Conservation (phyloP, 2,797 vertebrate species). For the Pseudochirops cupreus region DNA sequence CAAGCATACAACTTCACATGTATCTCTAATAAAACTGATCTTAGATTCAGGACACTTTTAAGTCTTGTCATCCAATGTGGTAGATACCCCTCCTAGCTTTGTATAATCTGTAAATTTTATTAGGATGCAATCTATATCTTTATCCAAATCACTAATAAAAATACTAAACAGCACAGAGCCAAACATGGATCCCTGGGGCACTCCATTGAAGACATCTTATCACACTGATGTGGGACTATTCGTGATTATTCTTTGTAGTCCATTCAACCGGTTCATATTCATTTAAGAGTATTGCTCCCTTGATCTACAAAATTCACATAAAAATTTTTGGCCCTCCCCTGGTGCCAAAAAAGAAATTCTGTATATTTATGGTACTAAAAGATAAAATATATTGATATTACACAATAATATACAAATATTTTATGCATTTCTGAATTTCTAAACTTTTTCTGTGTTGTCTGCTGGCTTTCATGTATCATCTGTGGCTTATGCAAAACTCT, state of each 20-base stretch:
- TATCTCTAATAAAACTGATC: not conserved
- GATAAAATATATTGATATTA: not conserved
- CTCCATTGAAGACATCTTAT: not conserved
- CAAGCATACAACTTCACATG: not conserved
- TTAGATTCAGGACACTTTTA: not conserved
- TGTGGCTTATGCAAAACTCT: not conserved
- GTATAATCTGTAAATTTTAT: not conserved
- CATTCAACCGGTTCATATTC: not conserved
- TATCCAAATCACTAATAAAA: not conserved
- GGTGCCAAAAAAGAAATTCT: not conserved
- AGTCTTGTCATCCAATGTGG: not conserved
- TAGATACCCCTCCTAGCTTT: not conserved
- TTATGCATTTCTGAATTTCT: not conserved
- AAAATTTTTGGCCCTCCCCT: not conserved
- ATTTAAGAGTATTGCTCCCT: not conserved
- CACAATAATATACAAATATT: not conserved
- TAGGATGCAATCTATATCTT: not conserved
- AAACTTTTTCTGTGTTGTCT: not conserved
- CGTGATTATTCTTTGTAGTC: not conserved
- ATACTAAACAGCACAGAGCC: not conserved
- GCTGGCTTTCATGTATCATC: not conserved
- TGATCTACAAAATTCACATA: not conserved
- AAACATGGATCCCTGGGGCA: not conserved
- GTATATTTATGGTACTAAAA: not conserved
- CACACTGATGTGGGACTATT: not conserved